phyloP scores from a whole-genome alignment of 2,797 vertebrate species.

The Rhadinocentrus ornatus region DNA sequence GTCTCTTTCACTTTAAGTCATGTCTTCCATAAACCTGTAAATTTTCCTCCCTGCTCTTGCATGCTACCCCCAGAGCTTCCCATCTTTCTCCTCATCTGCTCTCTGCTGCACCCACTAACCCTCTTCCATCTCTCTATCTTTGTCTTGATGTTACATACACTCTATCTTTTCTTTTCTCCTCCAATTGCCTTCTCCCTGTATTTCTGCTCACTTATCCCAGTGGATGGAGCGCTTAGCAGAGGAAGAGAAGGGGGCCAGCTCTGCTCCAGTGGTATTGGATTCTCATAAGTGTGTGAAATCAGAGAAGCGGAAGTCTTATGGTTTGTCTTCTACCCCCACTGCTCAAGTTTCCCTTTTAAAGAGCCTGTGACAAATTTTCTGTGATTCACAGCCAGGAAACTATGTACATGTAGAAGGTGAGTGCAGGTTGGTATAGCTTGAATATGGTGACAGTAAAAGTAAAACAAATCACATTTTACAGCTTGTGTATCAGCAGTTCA shows the following conservation, averaged over 20 bases:
- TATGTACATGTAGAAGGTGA: conserved; percentile 30
- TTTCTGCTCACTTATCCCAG: conserved; percentile 44
- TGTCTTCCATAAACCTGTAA: conserved; percentile 26
- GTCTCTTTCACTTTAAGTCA: conserved; percentile 53
- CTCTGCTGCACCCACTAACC: conserved; percentile 56
- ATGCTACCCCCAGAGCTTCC: conserved; percentile 27
- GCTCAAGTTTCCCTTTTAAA: conserved; percentile 55
- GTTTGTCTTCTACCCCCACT: conserved; percentile 50
- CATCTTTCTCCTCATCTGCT: conserved; percentile 40
- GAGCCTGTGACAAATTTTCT: conserved; percentile 46
- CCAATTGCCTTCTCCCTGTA: conserved; percentile 13
- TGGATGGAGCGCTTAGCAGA: conserved; percentile 57
- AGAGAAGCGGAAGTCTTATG: conserved; percentile 71
- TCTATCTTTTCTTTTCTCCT: conserved; percentile 2
- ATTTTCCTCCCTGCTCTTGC: conserved; percentile 30
- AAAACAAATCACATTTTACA: conserved; percentile 27
- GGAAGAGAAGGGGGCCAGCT: conserved; percentile 42
- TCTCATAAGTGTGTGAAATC: conserved; percentile 77
- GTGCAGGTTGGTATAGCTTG: neutral
- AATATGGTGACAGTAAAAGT: conserved; percentile 7
- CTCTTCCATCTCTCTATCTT: conserved; percentile 49
- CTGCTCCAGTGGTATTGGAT: conserved; percentile 68
- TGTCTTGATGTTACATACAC: conserved; percentile 42
- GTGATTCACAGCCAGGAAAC: conserved; percentile 14
- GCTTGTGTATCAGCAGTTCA: conserved; percentile 21